Base-by-base conservation (phyloP, 23 tunicate species). In the Halocynthia roretzi region DNA sequence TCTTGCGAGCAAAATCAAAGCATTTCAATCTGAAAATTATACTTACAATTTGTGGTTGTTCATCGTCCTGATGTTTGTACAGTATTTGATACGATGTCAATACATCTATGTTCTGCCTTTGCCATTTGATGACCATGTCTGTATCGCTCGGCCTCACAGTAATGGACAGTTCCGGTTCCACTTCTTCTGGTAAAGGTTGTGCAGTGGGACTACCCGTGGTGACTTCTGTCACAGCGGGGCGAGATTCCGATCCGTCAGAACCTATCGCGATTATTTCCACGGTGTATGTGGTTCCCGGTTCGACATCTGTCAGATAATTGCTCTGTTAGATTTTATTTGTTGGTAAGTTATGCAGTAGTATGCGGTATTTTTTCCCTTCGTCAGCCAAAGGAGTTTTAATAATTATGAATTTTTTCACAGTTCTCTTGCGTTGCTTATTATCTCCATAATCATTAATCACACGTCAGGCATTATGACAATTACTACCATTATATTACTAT, bases 241-340 rank as follows among this genome's bases (percentile, higher is more conserved):
- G 8, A 17, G 78, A 74, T 56, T 74, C 62, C 8, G 19, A 15
- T 7, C 56, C 56, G 21, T 53, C 64, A 6, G 78, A 7, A 15
- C 62, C 56, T 8, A 74, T 18, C 17, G 78, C 31, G 0, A 54
- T 54, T 10, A 74, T 64, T 54, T 74, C 60, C 15, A 74, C 56
- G 14, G 60, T 74, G 4, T 74, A 74, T 8, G 64, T 74, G 8
- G 78, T 74, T 62, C 56, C 64, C 31, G 78, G 78, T 31, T 52
- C 62, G 48, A 54, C 55, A 18, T 74, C 78, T 74, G 76, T 14
- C 5, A 50, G 15, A 12, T 0, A 67, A 17, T 15, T n/a, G 2
- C 17, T 60, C 12, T 57, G 14, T 57, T 14, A n/a, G n/a, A n/a
- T n/a, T 57, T 12, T 57, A 57, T 57, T 57, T 12, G 14, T 57